Percentiles rank a stretch among this genome's conserved stretches.
These are phyloP conservation scores for Latrodectus geometricus DNA, from an alignment of 1,140 invertebrate genomes.

Conservation along the genomic window DNA sequence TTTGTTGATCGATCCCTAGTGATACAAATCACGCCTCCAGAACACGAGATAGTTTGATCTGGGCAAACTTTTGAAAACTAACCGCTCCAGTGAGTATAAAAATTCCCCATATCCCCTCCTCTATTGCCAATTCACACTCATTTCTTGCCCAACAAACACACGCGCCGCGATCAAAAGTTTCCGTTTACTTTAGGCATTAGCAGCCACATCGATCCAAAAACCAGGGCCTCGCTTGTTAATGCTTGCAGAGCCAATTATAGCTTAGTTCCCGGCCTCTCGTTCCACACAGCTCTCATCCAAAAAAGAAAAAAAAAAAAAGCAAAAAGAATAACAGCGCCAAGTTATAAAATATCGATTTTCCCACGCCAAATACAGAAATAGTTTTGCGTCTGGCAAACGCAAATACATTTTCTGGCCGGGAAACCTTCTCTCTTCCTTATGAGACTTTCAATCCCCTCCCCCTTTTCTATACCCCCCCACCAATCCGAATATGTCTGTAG, in stretches of 20 bases:
- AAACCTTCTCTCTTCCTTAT: not conserved
- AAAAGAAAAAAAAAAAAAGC: too few species aligned
- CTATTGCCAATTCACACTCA: not conserved
- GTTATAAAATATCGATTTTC: constrained; percentile 1
- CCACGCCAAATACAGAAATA: not conserved
- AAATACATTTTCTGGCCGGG: not conserved
- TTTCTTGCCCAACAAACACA: not conserved
- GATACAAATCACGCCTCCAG: too few species aligned
- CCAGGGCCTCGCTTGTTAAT: not conserved
- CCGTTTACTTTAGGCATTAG: not conserved
- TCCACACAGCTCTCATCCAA: not conserved
- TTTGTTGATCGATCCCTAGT: too few species aligned
- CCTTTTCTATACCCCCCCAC: too few species aligned
- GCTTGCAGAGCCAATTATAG: not conserved
- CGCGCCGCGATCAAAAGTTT: not conserved
- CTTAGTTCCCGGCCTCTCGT: not conserved
- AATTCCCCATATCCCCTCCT: not conserved
- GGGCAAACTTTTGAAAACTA: too few species aligned
- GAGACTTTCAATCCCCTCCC: not conserved
- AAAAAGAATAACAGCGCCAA: not conserved
- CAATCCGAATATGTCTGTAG: not conserved
- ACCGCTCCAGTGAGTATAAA: too few species aligned
- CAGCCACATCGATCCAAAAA: not conserved
- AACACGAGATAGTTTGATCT: too few species aligned
- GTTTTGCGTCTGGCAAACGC: not conserved